Evolutionary conservation across 2,113 vertebrate genomes (phyloP).

Genomic region (Conger conger): DNA sequence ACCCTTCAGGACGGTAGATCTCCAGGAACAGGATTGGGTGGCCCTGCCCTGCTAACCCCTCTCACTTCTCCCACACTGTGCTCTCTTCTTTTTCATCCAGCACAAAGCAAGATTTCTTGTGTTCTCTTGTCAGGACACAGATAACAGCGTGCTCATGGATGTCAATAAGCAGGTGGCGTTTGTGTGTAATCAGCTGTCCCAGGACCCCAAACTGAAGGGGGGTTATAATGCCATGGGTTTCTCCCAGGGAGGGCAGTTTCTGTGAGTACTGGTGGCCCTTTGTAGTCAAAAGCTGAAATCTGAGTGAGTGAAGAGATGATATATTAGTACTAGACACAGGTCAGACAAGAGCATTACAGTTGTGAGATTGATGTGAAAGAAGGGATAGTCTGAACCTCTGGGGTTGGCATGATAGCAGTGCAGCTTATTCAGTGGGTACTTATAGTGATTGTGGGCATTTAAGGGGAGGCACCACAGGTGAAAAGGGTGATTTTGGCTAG

Average conservation of each 20-base stretch:
- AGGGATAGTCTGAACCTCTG: too few species aligned
- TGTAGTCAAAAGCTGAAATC: not conserved
- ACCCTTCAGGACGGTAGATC: too few species aligned
- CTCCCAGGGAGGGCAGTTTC: slow-evolving; percentile 93
- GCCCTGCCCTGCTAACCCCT: too few species aligned
- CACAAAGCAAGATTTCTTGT: not conserved
- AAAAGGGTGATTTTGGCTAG: too few species aligned
- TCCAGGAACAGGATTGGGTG: too few species aligned
- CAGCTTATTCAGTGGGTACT: not conserved
- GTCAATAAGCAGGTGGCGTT: slow-evolving; percentile 82
- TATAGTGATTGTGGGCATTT: not conserved
- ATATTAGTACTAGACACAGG: not conserved
- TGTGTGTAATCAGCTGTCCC: slow-evolving; percentile 78
- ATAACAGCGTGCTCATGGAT: slow-evolving; percentile 92
- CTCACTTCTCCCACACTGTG: too few species aligned
- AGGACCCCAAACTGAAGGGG: slow-evolving; percentile 74
- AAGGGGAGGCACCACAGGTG: not conserved
- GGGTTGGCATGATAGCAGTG: too few species aligned
- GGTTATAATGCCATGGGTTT: slow-evolving; percentile 98
- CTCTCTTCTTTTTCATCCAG: too few species aligned
- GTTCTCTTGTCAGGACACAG: slow-evolving; percentile 74
- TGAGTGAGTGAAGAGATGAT: too few species aligned
- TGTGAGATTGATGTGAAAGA: not conserved
- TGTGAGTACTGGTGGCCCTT: slow-evolving; percentile 79
- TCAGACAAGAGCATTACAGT: not conserved